Base-by-base conservation (phyloP, 2,797 vertebrate genomes). In the Merluccius polli region DNA sequence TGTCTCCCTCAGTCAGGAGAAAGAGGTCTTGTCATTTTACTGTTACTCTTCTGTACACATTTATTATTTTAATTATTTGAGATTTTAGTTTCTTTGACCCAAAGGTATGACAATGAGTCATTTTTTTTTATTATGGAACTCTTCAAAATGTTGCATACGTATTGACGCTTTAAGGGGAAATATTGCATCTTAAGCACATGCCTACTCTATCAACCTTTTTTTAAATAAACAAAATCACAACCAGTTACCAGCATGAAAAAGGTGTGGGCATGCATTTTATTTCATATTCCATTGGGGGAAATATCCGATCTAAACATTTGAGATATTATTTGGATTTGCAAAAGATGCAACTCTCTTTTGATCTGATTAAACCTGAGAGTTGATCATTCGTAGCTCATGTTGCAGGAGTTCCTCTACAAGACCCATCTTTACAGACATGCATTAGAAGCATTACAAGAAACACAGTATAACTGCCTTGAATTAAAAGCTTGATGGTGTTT, bases 111-210 rank as follows among this genome's bases (percentile, higher is more conserved):
- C 38, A 15, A 13, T 41, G 35, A 38, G 71, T 48, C 21, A 35
- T 48, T 48, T 68, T 78, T 72, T 79, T 72, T 78, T 87, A 67
- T 24, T 11, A 67, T 11, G 63, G 63, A 67, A 24, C 24, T 24
- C 27, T 29, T 67, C 63, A 67, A 27, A 67, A 67, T 67, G 63
- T 67, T 67, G 63, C n/a, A 67, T 67, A 29, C 63, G 15, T 52
- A 52, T 52, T 16, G 44, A 16, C 21, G 44, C 27, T 67, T 67
- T 10, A 67, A 2, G 24, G 59, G 63, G 63, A 38, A 36, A 31
- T 27, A 16, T 13, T 6, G n/a, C 24, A 33, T 48, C 13, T 33
- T 36, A 21, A 1, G 38, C 65, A 30, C 68, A 44, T 4, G 33
- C 29, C 29, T 41, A 35, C 63, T 71, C 32, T 65, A 12, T 75